Percentiles rank a stretch among this genome's conserved stretches.
Evolutionary conservation across 2,797 vertebrate species (phyloP).

Genomic region (Emys orbicularis): DNA sequence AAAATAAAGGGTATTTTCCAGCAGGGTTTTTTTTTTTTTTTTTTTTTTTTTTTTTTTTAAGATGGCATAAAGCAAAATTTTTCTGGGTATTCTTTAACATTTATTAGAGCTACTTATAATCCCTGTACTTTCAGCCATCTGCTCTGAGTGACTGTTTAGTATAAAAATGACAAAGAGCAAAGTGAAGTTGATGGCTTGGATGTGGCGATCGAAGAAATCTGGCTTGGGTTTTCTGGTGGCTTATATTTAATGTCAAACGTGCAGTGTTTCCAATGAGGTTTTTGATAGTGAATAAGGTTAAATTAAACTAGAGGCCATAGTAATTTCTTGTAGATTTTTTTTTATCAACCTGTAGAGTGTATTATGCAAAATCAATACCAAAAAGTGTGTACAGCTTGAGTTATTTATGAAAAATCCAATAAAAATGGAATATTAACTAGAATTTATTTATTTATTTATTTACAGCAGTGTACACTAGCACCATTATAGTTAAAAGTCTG

Average conservation of each 20-base stretch:
- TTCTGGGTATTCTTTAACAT: neutral
- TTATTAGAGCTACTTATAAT: constrained; percentile 7
- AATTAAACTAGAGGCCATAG: neutral
- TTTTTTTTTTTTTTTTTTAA: neutral
- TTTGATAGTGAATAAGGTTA: neutral
- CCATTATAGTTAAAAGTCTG: constrained; percentile 35
- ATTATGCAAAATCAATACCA: constrained; percentile 13
- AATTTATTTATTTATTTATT: constrained; percentile 35
- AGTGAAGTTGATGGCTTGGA: constrained; percentile 23
- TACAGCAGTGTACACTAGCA: constrained; percentile 35
- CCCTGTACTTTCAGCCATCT: constrained; percentile 23
- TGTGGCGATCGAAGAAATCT: constrained; percentile 3
- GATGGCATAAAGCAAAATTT: neutral
- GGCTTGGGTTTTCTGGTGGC: neutral
- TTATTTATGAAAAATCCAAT: constrained; percentile 52
- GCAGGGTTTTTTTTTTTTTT: neutral
- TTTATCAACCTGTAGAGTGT: neutral
- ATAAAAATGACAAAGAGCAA: constrained; percentile 35
- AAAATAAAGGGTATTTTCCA: neutral
- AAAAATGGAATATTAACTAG: constrained; percentile 22
- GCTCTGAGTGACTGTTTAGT: neutral
- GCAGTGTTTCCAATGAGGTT: neutral
- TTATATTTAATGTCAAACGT: neutral
- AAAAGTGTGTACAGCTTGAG: neutral
- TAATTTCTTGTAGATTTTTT: neutral